A percentile compares a stretch with the other conserved stretches of the same genome.
phyloP scores from a whole-genome alignment of 2,797 vertebrate species.

The Cryptoblepharus egeriae region DNA sequence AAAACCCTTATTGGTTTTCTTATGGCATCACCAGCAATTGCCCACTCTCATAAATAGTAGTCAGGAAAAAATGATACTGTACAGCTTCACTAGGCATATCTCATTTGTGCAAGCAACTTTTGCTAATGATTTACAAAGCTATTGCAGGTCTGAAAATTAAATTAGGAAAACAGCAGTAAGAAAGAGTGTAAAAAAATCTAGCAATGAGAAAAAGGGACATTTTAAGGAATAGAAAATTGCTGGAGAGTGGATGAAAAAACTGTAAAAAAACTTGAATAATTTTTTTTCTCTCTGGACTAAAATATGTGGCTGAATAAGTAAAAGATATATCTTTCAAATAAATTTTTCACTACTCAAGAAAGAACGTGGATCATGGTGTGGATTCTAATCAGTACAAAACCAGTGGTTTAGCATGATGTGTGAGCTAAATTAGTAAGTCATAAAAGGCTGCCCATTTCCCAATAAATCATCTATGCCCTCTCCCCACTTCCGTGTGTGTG shows the following conservation, averaged over 20 bases:
- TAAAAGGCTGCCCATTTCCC: too few relatives aligned
- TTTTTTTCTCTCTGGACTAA: background rate
- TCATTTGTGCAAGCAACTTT: conserved; percentile 13
- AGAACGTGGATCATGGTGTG: too few relatives aligned
- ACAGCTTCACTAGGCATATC: conserved; percentile 13
- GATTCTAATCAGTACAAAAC: too few relatives aligned
- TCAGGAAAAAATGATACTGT: background rate
- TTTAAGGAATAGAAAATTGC: conserved; percentile 16
- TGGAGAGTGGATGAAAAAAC: background rate
- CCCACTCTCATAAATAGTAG: background rate
- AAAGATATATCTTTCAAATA: background rate
- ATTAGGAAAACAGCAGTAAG: conserved; percentile 28
- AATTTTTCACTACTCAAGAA: too few relatives aligned
- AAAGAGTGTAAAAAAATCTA: background rate
- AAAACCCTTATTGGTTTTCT: conserved; percentile 3
- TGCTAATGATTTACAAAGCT: conserved; percentile 30
- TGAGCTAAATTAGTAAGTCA: too few relatives aligned
- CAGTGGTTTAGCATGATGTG: too few relatives aligned
- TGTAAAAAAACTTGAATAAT: background rate
- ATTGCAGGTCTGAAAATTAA: conserved; percentile 32
- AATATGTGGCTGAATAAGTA: background rate
- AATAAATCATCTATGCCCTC: too few relatives aligned
- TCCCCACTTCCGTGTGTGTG: too few relatives aligned
- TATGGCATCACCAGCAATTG: conserved; percentile 1
- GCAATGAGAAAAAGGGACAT: conserved; percentile 2